These are phyloP conservation scores for Meda fulgida DNA, from an alignment of 2,797 vertebrate genomes.

Conservation along the genomic window DNA sequence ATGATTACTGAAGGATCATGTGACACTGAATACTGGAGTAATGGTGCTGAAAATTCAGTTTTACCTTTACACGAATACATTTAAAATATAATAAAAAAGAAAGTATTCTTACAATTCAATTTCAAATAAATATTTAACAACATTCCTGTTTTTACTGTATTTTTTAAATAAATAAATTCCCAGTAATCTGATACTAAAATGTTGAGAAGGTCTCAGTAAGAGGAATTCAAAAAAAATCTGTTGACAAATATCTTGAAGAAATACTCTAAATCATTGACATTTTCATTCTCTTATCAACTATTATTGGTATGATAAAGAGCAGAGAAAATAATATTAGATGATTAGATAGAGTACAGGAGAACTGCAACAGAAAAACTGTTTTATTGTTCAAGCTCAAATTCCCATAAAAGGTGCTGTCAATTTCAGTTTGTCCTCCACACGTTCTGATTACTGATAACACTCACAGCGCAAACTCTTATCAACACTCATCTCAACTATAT, in stretches of 20 bases:
- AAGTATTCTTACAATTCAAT: background rate
- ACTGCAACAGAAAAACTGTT: background rate
- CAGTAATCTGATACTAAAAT: background rate
- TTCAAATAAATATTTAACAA: background rate
- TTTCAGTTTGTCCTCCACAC: background rate
- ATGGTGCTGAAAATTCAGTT: background rate
- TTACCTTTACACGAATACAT: background rate
- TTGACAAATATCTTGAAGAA: background rate
- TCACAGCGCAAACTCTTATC: background rate
- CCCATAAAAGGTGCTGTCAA: background rate
- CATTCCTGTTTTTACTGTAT: background rate
- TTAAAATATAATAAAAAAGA: background rate
- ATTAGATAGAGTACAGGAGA: background rate
- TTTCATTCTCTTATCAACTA: background rate
- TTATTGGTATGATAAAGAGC: background rate
- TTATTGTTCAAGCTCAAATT: background rate
- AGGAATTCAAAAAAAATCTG: background rate
- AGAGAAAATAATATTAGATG: background rate
- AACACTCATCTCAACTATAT: background rate
- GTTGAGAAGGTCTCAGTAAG: background rate
- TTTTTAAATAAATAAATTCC: background rate
- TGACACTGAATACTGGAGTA: background rate
- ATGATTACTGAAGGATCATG: background rate
- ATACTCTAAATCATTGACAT: background rate
- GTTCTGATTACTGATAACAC: constrained; percentile 1